Conservation (phyloP, 2,113 vertebrate species). For the Epinephelus cyanopodus region DNA sequence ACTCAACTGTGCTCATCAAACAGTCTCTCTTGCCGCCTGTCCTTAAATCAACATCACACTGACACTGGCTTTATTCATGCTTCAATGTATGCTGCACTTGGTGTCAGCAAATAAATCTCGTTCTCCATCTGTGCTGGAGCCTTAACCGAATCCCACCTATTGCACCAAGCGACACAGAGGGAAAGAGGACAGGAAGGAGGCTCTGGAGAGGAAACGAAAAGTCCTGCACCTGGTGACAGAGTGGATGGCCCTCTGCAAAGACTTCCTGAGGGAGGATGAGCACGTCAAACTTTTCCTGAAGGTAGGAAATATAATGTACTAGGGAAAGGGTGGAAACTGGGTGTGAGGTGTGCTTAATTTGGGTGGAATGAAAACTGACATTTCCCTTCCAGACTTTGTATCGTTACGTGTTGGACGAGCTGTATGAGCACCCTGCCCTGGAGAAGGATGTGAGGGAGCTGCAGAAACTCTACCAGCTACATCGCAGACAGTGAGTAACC, state of each 20-base stretch:
- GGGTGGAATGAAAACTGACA: constrained; percentile 36
- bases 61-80: background rate
- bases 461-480: constrained; percentile 93
- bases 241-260: constrained; percentile 92
- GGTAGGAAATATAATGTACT: constrained; percentile 80
- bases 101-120: constrained; percentile 12
- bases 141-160: constrained; percentile 93
- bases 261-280: constrained; percentile 93
- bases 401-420: constrained; percentile 92
- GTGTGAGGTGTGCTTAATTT: constrained; percentile 6
- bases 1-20: constrained; percentile 3
- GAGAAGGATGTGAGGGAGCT: constrained; percentile 94
- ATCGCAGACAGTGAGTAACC: constrained; percentile 92
- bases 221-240: constrained; percentile 94
- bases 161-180: constrained; percentile 90
- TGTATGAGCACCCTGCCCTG: constrained; percentile 93
- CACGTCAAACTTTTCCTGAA: constrained; percentile 94
- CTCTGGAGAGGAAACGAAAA: constrained; percentile 92
- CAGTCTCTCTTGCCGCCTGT: background rate
- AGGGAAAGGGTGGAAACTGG: constrained; percentile 20
- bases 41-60: constrained; percentile 8
- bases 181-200: constrained; percentile 89
- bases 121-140: constrained; percentile 61
- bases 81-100: background rate
- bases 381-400: constrained; percentile 90